phyloP scores from a whole-genome alignment of 2,797 vertebrate species.

The Aratinga solstitialis region DNA sequence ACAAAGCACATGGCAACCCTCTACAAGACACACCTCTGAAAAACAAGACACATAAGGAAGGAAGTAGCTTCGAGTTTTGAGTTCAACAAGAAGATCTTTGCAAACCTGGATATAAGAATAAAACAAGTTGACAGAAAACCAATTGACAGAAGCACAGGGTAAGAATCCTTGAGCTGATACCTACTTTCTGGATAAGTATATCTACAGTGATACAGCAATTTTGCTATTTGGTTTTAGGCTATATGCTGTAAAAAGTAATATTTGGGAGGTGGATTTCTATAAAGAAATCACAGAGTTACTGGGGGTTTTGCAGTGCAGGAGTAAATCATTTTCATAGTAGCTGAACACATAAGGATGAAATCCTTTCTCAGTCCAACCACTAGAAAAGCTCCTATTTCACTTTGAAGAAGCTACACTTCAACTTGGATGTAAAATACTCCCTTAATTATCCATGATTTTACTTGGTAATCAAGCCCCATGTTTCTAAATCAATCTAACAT shows the following conservation, averaged over 20 bases:
- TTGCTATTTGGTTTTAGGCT: background rate
- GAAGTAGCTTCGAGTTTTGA: background rate
- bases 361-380: background rate
- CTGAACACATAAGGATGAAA: background rate
- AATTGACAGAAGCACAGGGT: background rate
- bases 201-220: background rate
- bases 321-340: background rate
- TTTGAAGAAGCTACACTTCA: background rate
- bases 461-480: background rate
- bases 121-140: background rate
- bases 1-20: background rate
- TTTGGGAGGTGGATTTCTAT: background rate
- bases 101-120: background rate
- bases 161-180: background rate
- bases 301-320: background rate
- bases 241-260: background rate
- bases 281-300: background rate
- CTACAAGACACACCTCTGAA: background rate
- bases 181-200: background rate
- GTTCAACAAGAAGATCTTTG: background rate
- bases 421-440: background rate
- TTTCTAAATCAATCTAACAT: conserved; percentile 20
- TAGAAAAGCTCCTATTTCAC: background rate
- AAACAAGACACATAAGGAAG: background rate
- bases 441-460: conserved; percentile 32